A percentile compares a stretch with the other conserved stretches of the same genome.
phyloP scores from a whole-genome alignment of 2,797 vertebrate genomes.

The Sebastes iracundus region DNA sequence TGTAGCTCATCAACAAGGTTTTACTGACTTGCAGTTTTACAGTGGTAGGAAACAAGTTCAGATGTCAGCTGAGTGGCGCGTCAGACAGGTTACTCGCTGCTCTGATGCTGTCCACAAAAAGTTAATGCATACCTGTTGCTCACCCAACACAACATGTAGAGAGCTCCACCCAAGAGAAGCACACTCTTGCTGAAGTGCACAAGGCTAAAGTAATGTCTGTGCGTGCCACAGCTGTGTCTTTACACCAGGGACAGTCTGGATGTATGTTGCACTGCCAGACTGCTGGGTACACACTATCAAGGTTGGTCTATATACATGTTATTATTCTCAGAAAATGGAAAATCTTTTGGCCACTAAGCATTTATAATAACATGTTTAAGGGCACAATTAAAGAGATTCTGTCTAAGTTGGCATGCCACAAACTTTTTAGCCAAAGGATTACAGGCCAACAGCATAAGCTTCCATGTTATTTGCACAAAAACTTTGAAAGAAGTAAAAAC shows the following conservation, averaged over 20 bases:
- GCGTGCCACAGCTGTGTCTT: slow-evolving; percentile 59
- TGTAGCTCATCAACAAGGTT: background rate
- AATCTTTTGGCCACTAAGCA: background rate
- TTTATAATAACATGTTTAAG: background rate
- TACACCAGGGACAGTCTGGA: slow-evolving; percentile 35
- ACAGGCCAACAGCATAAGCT: background rate
- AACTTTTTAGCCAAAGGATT: background rate
- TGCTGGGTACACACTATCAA: slow-evolving; percentile 14
- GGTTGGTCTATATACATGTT: slow-evolving; percentile 14
- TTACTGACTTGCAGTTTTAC: background rate
- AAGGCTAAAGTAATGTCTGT: slow-evolving; percentile 41
- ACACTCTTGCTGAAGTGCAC: slow-evolving; percentile 22
- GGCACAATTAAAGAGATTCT: background rate
- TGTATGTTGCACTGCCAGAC: slow-evolving; percentile 33
- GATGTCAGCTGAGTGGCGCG: background rate
- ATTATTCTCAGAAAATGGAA: slow-evolving; percentile 20
- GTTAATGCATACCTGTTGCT: background rate
- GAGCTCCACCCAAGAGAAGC: background rate
- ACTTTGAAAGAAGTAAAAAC: background rate
- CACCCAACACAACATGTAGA: background rate
- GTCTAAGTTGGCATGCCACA: background rate
- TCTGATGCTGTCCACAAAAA: background rate
- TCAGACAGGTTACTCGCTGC: background rate
- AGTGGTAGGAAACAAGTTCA: background rate
- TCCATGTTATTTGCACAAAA: background rate